Base-by-base conservation (phyloP, 2,113 vertebrate species). In the Pseudonaja textilis region DNA sequence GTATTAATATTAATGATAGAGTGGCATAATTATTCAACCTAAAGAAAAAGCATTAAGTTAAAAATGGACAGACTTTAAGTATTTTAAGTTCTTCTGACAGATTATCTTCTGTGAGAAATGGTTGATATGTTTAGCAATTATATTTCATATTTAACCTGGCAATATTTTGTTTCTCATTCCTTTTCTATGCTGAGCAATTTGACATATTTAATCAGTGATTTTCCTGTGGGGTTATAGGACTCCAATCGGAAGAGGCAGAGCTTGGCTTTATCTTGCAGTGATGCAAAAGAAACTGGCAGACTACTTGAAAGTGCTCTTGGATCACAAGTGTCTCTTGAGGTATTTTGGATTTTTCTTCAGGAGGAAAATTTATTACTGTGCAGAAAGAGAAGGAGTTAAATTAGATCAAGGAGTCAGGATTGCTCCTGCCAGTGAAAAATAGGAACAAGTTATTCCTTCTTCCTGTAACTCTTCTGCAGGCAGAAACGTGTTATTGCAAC, bases 221-320 rank as follows among this genome's bases (percentile, higher is more conserved):
- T 96, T 93, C 90, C 64, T 93, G 90, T 96, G 92, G 56, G 86
- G 45, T 97, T 97, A 57, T 95, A 99, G 99, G 98, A 99, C 99
- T 0, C 98, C 98, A 85, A 96, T 99, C 92, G 99, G 99, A 87
- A 98, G 98, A 97, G 99, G 97, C 87, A 97, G 99, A 95, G 99
- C 99, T 16, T 99, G 99, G 99, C 97, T 99, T 54, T 99, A 99
- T 96, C 98, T 99, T 93, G 98, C 99, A 0, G 98, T 99, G 54
- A 99, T 99, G 99, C 99, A 99, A 95, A 99, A 99, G 97, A 99
- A 98, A 95, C 96, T 99, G 92, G 99, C 99, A 0, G 99, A 99
- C 96, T 99, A 99, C 90, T 97, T 99, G 96, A 99, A 99, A 96
- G 98, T 98, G 29, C 98, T 99, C 50, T 96, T 99, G 96, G 99